Conservation (phyloP, 2,797 vertebrate species). For the Cygnus olor region DNA sequence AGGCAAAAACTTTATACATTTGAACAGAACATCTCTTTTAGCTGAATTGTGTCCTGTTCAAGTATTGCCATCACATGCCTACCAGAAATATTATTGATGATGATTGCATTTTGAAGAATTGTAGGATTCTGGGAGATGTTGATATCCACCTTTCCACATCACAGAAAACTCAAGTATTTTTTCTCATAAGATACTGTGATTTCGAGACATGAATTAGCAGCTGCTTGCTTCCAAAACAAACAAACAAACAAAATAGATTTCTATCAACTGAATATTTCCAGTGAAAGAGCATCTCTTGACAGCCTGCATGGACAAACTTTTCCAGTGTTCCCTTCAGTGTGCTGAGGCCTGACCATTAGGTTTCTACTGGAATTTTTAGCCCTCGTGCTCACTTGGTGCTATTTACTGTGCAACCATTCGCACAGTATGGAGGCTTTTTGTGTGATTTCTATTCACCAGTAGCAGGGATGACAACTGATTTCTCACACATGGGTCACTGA, state of each 20-base stretch:
- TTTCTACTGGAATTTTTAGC: not conserved
- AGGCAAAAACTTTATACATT: not conserved
- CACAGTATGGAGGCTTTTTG: not conserved
- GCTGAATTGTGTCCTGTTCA: not conserved
- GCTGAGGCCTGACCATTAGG: not conserved
- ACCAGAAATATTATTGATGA: not conserved
- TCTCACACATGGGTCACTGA: constrained; percentile 47
- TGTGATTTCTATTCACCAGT: not conserved
- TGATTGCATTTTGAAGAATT: not conserved
- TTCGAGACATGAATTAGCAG: not conserved
- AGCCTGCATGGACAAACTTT: not conserved
- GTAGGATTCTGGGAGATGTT: not conserved
- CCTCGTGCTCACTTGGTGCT: not conserved
- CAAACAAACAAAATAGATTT: not conserved
- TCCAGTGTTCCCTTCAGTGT: not conserved
- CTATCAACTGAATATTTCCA: not conserved
- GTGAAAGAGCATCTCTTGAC: not conserved
- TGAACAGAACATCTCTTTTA: not conserved
- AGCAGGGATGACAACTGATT: not conserved
- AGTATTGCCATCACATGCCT: not conserved
- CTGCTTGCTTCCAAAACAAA: not conserved
- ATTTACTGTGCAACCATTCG: not conserved
- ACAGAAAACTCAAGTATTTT: not conserved
- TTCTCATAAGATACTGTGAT: not conserved
- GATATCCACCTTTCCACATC: not conserved